phyloP scores from a whole-genome alignment of 2,113 vertebrate species.

The Psittacula cyanocephala region DNA sequence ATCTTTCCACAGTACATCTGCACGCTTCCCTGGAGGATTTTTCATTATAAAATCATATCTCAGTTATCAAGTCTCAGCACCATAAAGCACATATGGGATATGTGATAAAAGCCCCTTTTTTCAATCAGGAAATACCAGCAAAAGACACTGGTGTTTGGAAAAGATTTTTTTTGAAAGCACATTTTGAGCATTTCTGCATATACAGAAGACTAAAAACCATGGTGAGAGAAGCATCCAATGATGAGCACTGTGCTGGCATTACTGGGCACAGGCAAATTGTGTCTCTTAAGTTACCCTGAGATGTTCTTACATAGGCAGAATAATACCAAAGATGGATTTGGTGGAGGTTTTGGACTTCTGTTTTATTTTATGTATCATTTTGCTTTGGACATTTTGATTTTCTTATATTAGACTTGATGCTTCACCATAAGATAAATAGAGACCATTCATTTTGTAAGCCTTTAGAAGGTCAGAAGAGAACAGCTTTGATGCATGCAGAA shows the following conservation, averaged over 20 bases:
- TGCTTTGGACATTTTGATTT: neutral
- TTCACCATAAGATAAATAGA: neutral
- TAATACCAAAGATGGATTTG: neutral
- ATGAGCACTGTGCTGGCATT: neutral
- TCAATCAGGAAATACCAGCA: neutral
- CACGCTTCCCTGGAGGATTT: neutral
- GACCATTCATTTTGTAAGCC: neutral
- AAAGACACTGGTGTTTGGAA: neutral
- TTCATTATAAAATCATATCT: conserved; percentile 39
- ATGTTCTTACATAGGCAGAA: neutral
- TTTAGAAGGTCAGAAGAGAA: neutral
- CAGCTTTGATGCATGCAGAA: neutral
- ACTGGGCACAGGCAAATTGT: neutral
- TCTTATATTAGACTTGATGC: neutral
- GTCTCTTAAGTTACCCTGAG: neutral
- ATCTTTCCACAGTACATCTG: conserved; percentile 5
- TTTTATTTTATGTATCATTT: neutral
- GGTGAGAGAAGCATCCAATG: neutral
- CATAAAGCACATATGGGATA: conserved; percentile 18
- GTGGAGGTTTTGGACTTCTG: neutral
- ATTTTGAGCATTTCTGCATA: neutral
- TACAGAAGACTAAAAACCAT: neutral
- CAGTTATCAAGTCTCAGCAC: conserved; percentile 18
- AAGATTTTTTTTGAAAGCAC: neutral
- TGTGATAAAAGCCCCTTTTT: neutral